A percentile compares a stretch with the other conserved stretches of the same genome.
Evolutionary conservation across 2,797 vertebrate species (phyloP).

Genomic region (Enteromius radiatus): DNA sequence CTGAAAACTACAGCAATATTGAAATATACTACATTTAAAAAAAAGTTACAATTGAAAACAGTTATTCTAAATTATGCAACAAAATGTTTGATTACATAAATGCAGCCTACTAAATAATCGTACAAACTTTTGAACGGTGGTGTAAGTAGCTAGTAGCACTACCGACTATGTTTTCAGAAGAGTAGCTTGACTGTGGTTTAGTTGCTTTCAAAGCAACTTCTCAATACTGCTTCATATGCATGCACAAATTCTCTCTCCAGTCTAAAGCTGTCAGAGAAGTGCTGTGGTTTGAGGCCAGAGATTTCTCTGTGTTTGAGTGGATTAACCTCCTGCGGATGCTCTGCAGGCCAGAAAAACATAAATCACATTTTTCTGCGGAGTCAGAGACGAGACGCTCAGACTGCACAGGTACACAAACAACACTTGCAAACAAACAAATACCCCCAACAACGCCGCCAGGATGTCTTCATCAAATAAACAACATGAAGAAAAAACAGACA

Average conservation of each 20-base stretch:
- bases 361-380: background rate
- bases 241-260: background rate
- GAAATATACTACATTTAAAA: background rate
- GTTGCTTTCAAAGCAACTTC: background rate
- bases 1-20: background rate
- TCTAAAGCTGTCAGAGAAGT: slow-evolving; percentile 18
- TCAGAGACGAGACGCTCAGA: slow-evolving; percentile 2
- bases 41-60: too few species aligned
- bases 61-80: background rate
- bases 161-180: background rate
- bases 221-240: background rate
- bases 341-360: slow-evolving; percentile 22
- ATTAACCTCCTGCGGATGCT: slow-evolving; percentile 17
- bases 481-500: background rate
- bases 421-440: background rate
- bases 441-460: background rate
- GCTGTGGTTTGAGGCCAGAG: slow-evolving; percentile 20
- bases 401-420: slow-evolving; percentile 30
- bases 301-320: slow-evolving; percentile 23
- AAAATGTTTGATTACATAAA: background rate
- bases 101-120: background rate
- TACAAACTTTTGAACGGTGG: too few species aligned
- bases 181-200: background rate
- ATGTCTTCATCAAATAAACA: background rate
- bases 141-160: background rate